Conservation (phyloP, 2,888 invertebrate species). For the Sinhomidia bicolor region DNA sequence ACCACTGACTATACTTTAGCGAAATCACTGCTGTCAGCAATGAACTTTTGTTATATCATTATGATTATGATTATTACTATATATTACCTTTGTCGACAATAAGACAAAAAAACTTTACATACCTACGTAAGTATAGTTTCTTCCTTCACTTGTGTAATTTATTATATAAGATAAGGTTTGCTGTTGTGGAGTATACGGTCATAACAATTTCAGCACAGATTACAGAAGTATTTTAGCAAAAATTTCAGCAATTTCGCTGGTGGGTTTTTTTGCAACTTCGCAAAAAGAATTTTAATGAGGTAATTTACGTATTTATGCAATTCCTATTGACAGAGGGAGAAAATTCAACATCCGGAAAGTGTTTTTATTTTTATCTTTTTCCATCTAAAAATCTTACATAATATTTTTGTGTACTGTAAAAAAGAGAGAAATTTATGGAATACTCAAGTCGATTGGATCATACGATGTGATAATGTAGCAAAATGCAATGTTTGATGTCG, state of each 20-base stretch:
- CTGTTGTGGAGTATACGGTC: not conserved
- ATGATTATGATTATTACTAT: too few species aligned
- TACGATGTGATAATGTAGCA: conserved; percentile 46
- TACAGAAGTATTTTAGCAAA: not conserved
- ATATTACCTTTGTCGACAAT: too few species aligned
- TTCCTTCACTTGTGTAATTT: too few species aligned
- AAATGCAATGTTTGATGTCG: conserved; percentile 9
- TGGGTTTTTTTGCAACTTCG: conserved; percentile 34
- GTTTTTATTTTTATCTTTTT: conserved; percentile 38
- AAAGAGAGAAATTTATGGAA: conserved; percentile 29
- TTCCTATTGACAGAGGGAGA: conserved; percentile 32
- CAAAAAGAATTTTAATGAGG: conserved; percentile 67
- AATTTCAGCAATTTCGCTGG: not conserved
- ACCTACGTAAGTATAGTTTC: not conserved
- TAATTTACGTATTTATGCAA: conserved; percentile 50
- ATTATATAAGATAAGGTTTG: too few species aligned
- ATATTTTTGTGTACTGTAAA: not conserved
- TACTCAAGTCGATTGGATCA: conserved; percentile 54
- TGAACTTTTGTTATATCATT: too few species aligned
- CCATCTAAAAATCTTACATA: conserved; percentile 4
- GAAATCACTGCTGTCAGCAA: not conserved
- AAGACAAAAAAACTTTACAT: not conserved
- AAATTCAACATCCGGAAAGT: conserved; percentile 66
- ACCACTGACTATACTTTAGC: not conserved
- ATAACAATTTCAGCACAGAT: not conserved